Evolutionary conservation across 2,888 invertebrate species (phyloP), one percentile per base, ranked within the genome.

Genomic region (Heteromyza rotundicornis): DNA sequence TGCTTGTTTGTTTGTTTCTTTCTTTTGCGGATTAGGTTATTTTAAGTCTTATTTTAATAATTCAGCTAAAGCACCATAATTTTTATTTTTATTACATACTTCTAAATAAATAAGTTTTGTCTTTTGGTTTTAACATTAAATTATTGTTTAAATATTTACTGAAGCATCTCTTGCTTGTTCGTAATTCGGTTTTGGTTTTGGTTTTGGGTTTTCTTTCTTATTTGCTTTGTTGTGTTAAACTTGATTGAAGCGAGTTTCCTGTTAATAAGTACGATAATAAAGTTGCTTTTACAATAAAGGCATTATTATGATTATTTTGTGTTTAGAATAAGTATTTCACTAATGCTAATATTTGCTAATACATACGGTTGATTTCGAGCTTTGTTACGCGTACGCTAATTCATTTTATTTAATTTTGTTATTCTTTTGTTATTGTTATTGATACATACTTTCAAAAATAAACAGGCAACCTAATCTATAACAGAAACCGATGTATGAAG

Each of bases 51-150:
- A 70, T 49, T 59, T 57, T 60, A 57, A 77, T 79, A 79, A 78
- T 79, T 79, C 72, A 78, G 79, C 79, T 79, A 79, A 79, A 79
- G 79, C 79, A 79, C 79, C 79, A 79, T 74, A 63, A 64, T 66
- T 63, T 32, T 66, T 63, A 59, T 65, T 69, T 69, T 66, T 35
- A 63, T 71, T 62, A 60, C 24, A 59, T 61, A 54, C 20, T 44
- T 62, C 36, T 62, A 56, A 20, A 57, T 57, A 57, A 63, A 51
- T 64, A 36, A 55, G n/a, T 14, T 10, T n/a, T 40, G 10, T 40
- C 14, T n/a, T n/a, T n/a, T n/a, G n/a, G n/a, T n/a, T 27, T 27
- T 27, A 5, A 27, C 27, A 27, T 5, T 27, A 27, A 27, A 23
- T 12, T 51, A 50, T 20, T 47, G 36, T 56, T 19, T 40, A 27